Percentiles rank a stretch among this genome's conserved stretches.
phyloP scores from a whole-genome alignment of 92 coral and sea anemone genomes.

The Umimayanthus chanpuru region DNA sequence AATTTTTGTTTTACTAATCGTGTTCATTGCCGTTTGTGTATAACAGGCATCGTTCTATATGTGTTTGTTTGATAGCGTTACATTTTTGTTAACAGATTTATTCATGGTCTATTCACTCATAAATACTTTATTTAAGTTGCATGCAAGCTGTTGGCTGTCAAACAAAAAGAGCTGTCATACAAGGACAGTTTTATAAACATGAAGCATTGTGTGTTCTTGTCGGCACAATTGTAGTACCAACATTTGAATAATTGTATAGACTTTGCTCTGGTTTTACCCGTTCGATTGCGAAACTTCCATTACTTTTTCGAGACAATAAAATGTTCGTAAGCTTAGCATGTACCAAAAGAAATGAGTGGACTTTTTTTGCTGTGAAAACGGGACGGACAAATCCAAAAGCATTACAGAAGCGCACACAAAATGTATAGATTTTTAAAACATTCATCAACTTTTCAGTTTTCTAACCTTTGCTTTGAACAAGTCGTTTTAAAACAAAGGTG shows the following conservation, averaged over 20 bases:
- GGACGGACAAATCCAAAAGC: neutral
- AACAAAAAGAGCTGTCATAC: neutral
- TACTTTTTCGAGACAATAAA: neutral
- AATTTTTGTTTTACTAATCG: no score
- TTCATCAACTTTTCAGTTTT: no score
- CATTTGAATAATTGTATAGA: neutral
- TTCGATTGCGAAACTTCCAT: neutral
- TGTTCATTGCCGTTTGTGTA: neutral
- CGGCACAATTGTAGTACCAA: neutral
- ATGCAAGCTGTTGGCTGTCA: neutral
- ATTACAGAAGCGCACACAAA: neutral
- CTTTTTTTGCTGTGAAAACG: neutral
- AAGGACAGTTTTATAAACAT: neutral
- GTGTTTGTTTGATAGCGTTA: neutral
- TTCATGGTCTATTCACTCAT: no score
- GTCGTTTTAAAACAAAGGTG: no score
- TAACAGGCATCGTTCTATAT: neutral
- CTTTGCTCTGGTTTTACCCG: neutral
- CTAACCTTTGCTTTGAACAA: no score
- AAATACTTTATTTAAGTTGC: neutral
- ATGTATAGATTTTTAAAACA: no score
- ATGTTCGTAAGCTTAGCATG: no score
- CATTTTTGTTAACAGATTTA: neutral
- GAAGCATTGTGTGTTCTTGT: neutral
- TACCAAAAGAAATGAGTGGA: neutral